A percentile compares a stretch with the other conserved stretches of the same genome.
These are phyloP conservation scores for Acrocera orbiculus DNA, from an alignment of 2,888 invertebrate genomes.

Conservation along the genomic window DNA sequence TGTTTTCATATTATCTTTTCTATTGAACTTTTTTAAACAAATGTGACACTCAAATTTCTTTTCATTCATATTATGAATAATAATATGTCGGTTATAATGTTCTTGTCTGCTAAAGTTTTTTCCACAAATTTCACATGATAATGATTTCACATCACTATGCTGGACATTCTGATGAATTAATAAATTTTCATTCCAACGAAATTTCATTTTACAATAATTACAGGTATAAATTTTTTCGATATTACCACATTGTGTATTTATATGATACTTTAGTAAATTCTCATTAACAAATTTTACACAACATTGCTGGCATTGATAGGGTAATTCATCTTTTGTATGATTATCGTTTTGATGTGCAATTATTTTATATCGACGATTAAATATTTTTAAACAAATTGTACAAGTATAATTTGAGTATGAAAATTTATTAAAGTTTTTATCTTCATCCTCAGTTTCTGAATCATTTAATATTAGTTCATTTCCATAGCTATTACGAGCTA, in stretches of 20 bases:
- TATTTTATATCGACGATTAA: constrained; percentile 22
- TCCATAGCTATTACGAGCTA: constrained; percentile 21
- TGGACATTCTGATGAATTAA: constrained; percentile 26
- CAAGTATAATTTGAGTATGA: not conserved
- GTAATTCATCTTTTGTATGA: constrained; percentile 33
- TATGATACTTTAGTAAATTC: constrained; percentile 36
- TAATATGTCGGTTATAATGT: constrained; percentile 44
- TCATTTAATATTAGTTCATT: constrained; percentile 24
- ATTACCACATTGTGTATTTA: constrained; percentile 29
- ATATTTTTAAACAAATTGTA: constrained; percentile 21
- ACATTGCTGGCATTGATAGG: constrained; percentile 36
- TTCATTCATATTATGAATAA: constrained; percentile 38
- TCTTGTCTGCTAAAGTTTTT: constrained; percentile 47
- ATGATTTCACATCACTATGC: constrained; percentile 23
- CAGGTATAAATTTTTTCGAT: constrained; percentile 21
- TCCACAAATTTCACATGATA: constrained; percentile 43
- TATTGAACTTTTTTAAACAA: constrained; percentile 40
- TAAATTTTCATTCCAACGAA: constrained; percentile 27
- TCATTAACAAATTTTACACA: constrained; percentile 35
- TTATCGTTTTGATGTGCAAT: constrained; percentile 22
- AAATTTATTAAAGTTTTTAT: constrained; percentile 4
- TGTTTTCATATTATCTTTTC: constrained; percentile 40
- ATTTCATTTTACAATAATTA: constrained; percentile 22
- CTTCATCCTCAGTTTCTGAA: constrained; percentile 27
- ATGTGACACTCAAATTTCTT: constrained; percentile 38